Evolutionary conservation across 2,797 vertebrate species (phyloP).

Genomic region (Echeneis naucrates): DNA sequence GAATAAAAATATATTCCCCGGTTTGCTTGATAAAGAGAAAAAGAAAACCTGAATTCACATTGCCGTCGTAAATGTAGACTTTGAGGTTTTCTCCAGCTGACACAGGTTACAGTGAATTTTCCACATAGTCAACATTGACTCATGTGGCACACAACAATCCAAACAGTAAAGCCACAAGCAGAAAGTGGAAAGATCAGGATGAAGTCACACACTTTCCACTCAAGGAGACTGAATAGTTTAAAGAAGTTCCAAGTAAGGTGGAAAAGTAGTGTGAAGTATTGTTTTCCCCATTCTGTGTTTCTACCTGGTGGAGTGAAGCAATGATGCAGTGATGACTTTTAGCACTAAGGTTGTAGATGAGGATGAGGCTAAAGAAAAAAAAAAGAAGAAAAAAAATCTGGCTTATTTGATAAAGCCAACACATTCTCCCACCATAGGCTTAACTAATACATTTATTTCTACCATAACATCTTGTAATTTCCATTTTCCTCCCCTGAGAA

Average conservation of each 20-base stretch:
- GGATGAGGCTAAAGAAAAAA: background rate
- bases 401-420: slow-evolving; percentile 36
- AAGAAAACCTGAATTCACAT: background rate
- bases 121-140: background rate
- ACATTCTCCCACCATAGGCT: slow-evolving; percentile 31
- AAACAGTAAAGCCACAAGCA: slow-evolving; percentile 13
- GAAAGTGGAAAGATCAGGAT: background rate
- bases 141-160: background rate
- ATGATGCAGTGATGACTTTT: slow-evolving; percentile 38
- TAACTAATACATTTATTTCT: slow-evolving; percentile 50
- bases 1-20: background rate
- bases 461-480: slow-evolving; percentile 23
- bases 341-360: slow-evolving; percentile 10
- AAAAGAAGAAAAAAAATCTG: slow-evolving; percentile 3
- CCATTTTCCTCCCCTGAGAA: slow-evolving; percentile 28
- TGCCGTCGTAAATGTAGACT: background rate
- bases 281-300: slow-evolving; percentile 19
- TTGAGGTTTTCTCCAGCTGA: background rate
- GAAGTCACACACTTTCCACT: slow-evolving; percentile 1
- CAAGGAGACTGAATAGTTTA: background rate
- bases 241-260: background rate
- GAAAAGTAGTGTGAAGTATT: slow-evolving; percentile 38
- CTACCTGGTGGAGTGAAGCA: slow-evolving; percentile 36
- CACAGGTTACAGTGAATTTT: background rate
- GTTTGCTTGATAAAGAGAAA: no score